Base-by-base conservation (phyloP, 1,140 invertebrate species). In the Chrysoperla carnea region DNA sequence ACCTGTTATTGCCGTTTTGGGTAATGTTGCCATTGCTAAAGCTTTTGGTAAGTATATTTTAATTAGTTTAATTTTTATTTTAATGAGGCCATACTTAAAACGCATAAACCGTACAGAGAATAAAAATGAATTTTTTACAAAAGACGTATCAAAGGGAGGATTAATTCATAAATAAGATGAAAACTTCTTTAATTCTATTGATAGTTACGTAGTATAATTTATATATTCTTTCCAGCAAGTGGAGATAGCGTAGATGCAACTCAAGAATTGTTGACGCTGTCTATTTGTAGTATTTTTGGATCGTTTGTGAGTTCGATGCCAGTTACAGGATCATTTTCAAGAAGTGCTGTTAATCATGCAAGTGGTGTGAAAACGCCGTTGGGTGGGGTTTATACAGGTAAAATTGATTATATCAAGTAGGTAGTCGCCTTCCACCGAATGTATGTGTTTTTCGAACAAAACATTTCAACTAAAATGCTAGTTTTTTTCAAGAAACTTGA, bases 331-430 rank as follows among this genome's bases (percentile, higher is more conserved):
- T 89, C 84, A 0, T 89, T 91, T 58, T 87, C 84, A 5, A 70
- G 87, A 45, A 92, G 87, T 41, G 89, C 90, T 27, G 88, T 97
- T 0, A 94, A 94, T 62, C 84, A 93, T 54, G 85, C 86, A 5
- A 90, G 85, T 57, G 90, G 90, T 1, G 90, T 94, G 0, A 75
- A 76, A 48, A 94, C 90, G 1, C 84, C 88, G 11, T 72, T 90
- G 48, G 85, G 86, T 37, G 86, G 89, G 28, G 59, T 94, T 36
- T 83, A 84, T 48, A 94, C 90, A 37, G 89, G 84, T 78, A 62
- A 52, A 46, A 46, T 17, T 40, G 7, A 43, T 44, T 35, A 7
- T n/a, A 37, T 33, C n/a, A n/a, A n/a, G n/a, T n/a, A n/a, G n/a
- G n/a, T n/a, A n/a, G n/a, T 6, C n/a, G n/a, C n/a, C n/a, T n/a